Evolutionary conservation across 2,113 vertebrate genomes (phyloP), one percentile per base, ranked within the genome.

Genomic region (Sebastes schlegelii): DNA sequence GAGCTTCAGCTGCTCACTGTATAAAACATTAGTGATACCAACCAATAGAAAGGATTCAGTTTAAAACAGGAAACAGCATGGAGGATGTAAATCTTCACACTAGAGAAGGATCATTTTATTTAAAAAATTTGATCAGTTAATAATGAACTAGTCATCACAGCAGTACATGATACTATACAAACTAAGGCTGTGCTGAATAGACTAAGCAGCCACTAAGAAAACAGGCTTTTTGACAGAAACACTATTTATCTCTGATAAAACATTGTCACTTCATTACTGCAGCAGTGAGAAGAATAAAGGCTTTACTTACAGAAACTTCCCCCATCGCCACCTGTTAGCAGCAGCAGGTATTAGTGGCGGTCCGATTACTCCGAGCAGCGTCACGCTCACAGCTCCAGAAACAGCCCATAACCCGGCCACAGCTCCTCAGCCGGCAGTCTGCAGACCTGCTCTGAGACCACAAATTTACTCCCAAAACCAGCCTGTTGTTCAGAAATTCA

Each of bases 301-400:
- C 49, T 86, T 75, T 82, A 95, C 94, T 95, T 79, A 94, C 94
- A 90, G 68, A 89, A 93, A 89, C 88, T 90, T 84, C 87, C 91
- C 86, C 89, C 82, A 91, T 92, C 68, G 77, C 84, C 82, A 92
- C 88, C 70, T 81, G 91, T 91, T 87, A 90, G 89, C 91, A 92
- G 82, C 79, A 87, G 88, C 68, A 83, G 86, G 86, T 89, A 88
- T 94, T 90, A 77, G 77, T 67, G 61, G 66, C 87, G 63, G 77
- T 88, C 70, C 68, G 51, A 86, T 91, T 88, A 92, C 66, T 78
- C 60, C 74, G 73, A 86, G 83, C 76, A 74, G 90, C 49, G 63
- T 82, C 83, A 76, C 82, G 57, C 81, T 80, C 82, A 75, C 85
- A 76, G 84, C 54, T 86, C 83, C 87, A 91, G 73, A 82, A 89